These are phyloP conservation scores for Dunckerocampus dactyliophorus DNA, from an alignment of 2,113 vertebrate species.

Conservation along the genomic window DNA sequence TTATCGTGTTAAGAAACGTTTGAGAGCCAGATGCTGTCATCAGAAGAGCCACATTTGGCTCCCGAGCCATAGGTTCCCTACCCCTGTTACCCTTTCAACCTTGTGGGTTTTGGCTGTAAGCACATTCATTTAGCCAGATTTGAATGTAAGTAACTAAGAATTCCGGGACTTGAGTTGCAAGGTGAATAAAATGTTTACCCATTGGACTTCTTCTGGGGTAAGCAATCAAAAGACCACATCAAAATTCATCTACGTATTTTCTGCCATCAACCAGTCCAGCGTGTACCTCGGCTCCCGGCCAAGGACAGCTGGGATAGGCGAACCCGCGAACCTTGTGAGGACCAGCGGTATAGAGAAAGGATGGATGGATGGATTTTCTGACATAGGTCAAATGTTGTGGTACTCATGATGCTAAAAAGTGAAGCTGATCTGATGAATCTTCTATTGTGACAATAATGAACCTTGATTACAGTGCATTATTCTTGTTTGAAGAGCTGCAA, in stretches of 20 bases:
- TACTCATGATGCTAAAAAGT: neutral
- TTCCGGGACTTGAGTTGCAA: neutral
- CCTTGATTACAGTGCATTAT: constrained; percentile 50
- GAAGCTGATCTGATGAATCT: neutral
- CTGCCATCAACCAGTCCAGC: neutral
- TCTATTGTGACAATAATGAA: constrained; percentile 37
- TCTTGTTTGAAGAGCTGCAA: constrained; percentile 29
- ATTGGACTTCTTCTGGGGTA: too few species aligned
- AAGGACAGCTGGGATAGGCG: too few species aligned
- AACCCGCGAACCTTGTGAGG: too few species aligned
- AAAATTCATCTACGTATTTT: neutral
- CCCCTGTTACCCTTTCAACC: neutral
- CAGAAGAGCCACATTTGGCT: too few species aligned
- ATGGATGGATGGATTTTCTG: too few species aligned
- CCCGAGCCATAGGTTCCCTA: too few species aligned
- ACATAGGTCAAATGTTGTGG: too few species aligned
- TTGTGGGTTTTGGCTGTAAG: neutral
- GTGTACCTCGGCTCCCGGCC: too few species aligned
- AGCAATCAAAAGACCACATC: neutral
- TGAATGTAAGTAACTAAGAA: neutral
- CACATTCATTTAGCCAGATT: neutral
- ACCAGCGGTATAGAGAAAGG: too few species aligned
- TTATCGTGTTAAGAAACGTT: too few species aligned
- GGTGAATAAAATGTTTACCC: neutral
- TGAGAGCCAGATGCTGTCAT: too few species aligned